phyloP scores from a whole-genome alignment of 1,140 invertebrate species.

The Zaprionus taronus region DNA sequence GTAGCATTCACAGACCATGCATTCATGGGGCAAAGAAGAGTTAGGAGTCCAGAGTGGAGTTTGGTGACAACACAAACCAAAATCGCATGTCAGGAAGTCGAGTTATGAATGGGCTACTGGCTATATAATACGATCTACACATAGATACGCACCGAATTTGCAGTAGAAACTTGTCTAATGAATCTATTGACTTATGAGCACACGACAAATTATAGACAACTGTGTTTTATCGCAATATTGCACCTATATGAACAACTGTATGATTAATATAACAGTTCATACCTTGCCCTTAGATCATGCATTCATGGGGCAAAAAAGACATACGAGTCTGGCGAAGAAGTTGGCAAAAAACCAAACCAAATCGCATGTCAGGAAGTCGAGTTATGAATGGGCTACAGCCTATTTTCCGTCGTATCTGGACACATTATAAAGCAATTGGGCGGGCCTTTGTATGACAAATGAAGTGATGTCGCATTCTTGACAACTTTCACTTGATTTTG shows the following conservation, averaged over 20 bases:
- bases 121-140: not conserved
- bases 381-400: slow-evolving; percentile 28
- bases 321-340: not conserved
- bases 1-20: not conserved
- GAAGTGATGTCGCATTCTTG: not conserved
- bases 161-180: too few species aligned
- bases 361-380: not conserved
- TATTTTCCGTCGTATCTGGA: slow-evolving; percentile 2
- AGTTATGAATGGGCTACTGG: slow-evolving; percentile 27
- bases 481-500: slow-evolving; percentile 33
- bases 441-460: slow-evolving; percentile 6
- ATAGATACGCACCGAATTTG: too few species aligned
- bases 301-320: not conserved
- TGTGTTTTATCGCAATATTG: not conserved
- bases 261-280: not conserved
- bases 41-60: not conserved
- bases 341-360: not conserved
- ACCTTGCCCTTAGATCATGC: not conserved
- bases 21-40: not conserved
- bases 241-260: not conserved
- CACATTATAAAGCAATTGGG: slow-evolving; percentile 4
- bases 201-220: not conserved
- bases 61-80: not conserved
- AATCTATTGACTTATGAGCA: not conserved
- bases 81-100: not conserved